Evolutionary conservation across 2,113 vertebrate species (phyloP).

Genomic region (Opisthocomus hoazin): DNA sequence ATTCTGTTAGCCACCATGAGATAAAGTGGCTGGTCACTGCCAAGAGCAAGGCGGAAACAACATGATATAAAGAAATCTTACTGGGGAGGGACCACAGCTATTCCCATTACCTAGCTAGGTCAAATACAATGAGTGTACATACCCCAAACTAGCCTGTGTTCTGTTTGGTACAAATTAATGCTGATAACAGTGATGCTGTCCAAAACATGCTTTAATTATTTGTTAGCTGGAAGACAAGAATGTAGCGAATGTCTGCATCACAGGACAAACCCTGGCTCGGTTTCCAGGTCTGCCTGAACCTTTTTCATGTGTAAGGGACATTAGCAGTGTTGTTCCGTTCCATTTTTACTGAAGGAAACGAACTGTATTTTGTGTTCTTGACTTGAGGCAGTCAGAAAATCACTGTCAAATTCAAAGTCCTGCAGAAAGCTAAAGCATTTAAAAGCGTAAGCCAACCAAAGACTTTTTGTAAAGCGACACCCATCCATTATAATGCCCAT

Average conservation of each 20-base stretch:
- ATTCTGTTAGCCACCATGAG: not conserved
- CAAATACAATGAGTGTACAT: too few relatives aligned
- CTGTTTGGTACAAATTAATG: not conserved
- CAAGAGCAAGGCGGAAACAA: not conserved
- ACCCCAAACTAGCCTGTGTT: not conserved
- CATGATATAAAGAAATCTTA: not conserved
- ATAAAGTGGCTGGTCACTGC: not conserved
- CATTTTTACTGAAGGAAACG: not conserved
- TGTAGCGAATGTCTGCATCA: not conserved
- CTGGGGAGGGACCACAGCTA: not conserved
- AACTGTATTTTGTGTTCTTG: not conserved
- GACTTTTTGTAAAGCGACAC: not conserved
- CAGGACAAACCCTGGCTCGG: not conserved
- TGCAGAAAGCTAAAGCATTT: not conserved
- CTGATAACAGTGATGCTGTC: not conserved
- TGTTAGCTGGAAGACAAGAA: not conserved
- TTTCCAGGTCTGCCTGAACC: not conserved
- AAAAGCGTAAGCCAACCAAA: not conserved
- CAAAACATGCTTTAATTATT: not conserved
- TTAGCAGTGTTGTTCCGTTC: not conserved
- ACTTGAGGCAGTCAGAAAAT: not conserved
- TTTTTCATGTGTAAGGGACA: not conserved
- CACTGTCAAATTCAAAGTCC: not conserved
- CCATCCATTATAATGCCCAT: not conserved
- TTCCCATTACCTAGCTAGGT: not conserved